Evolutionary conservation across 1,140 invertebrate species (phyloP), one percentile per base, ranked within the genome.

Genomic region (Ceratina japonica): DNA sequence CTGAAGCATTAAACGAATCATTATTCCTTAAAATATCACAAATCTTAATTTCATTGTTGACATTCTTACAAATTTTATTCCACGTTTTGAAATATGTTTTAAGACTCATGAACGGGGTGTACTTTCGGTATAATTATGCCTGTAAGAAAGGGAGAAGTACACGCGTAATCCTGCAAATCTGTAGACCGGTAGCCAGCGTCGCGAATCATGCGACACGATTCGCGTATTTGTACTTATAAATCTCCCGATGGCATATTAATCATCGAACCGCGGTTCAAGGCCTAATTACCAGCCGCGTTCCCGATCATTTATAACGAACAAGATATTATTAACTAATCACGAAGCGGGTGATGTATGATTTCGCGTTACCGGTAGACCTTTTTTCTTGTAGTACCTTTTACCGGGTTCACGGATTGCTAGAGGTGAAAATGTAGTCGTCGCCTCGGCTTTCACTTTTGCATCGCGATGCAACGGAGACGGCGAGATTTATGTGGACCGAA

Each of bases 71-170:
- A 44, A 44, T 44, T 44, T 44, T 10, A 44, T 7, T 10, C 37
- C 10, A n/a, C n/a, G 10, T 44, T 44, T 44, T 44, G 10, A 44
- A 44, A 10, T 44, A 7, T 8, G 37, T 44, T 44, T 44, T 44
- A 44, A 44, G 37, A 44, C 1, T 44, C 0, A 44, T 10, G 37
- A 44, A 7, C 5, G 37, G 37, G 37, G 37, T 44, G 37, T 44
- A 44, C 37, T 44, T 44, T 44, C 37, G 5, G 0, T 44, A 10
- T 83, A 83, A 83, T 80, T 83, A 80, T 74, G 77, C 52, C 37
- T 10, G 5, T 44, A 44, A 44, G 10, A 44, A 44, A 44, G n/a
- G 5, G 37, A 44, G 37, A 44, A 63, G 68, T 49, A 76, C 24
- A 76, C 62, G 68, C 68, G 71, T 70, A 75, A 71, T 76, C 61